Evolutionary conservation across 2,113 vertebrate species (phyloP).

Genomic region (Phainopepla nitens): DNA sequence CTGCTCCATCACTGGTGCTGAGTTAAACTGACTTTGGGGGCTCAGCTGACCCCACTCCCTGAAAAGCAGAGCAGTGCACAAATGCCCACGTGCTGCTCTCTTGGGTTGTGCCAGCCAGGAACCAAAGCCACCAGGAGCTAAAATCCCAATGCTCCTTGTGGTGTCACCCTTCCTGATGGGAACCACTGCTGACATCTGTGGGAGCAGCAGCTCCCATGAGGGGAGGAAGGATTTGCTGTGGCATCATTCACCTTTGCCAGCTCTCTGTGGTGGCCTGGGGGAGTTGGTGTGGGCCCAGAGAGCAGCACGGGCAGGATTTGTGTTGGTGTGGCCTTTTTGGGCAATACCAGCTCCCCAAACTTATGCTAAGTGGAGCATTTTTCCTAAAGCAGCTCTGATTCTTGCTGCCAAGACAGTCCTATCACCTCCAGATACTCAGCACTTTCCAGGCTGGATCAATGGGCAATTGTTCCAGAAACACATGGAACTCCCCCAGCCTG

Average conservation of each 20-base stretch:
- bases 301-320: background rate
- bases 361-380: background rate
- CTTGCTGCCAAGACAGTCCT: background rate
- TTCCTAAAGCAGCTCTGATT: background rate
- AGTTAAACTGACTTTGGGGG: background rate
- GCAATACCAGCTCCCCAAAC: background rate
- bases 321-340: background rate
- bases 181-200: fast-evolving
- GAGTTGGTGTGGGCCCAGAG: background rate
- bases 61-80: background rate
- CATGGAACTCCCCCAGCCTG: background rate
- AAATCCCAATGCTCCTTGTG: background rate
- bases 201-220: background rate
- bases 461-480: background rate
- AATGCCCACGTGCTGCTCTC: background rate
- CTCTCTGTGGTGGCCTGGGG: background rate
- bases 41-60: background rate
- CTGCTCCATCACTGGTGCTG: background rate
- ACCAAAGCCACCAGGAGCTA: background rate
- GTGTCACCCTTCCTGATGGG: background rate
- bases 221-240: background rate
- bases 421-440: background rate
- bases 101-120: background rate
- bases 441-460: background rate
- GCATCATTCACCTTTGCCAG: fast-evolving